Evolutionary conservation across 2,113 vertebrate genomes (phyloP), one percentile per base, ranked within the genome.

Genomic region (Silurus asotus): DNA sequence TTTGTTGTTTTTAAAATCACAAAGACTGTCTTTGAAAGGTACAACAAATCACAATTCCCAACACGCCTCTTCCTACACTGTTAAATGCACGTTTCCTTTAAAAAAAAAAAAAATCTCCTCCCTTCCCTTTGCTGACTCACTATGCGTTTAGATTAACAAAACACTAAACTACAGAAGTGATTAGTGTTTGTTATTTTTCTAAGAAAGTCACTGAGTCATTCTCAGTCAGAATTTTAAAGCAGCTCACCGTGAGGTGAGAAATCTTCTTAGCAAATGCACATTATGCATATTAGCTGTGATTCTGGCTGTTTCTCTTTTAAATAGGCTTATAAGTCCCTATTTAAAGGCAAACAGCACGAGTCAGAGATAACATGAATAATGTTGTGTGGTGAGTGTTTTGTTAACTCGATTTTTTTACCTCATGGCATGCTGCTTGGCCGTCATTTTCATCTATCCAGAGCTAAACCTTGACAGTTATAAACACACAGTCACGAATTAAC

Each of bases 1-100:
- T 67, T 70, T 85, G 84, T 79, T 79, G 84, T 85, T 85, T 64
- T 78, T 85, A 67, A 20, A 78, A 78, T 78, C 59, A 80, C 28
- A 86, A 17, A 53, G 20, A 86, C 55, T 25, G 19, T 45, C 9
- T 59, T 48, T 51, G 51, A 86, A 69, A 86, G 45, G 20, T 56
- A 69, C 17, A 51, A 20, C 55, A n/a, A 55, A 64, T 69, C 53
- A 48, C 76, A 70, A 45, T 59, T 70, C 20, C 53, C 48, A 59
- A 58, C 51, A 55, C 80, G 19, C 76, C 3, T 53, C 8, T n/a
- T 49, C 15, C 17, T 48, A 61, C 14, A 0, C n/a, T 19, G 28
- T 45, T 56, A 45, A 80, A 59, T 70, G 53, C 53, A 4, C 48
- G 49, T 37, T 20, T 77, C 17, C 48, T 64, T 74, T 84, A 48